phyloP scores from a whole-genome alignment of 2,113 vertebrate species.

The Scolopax mira region DNA sequence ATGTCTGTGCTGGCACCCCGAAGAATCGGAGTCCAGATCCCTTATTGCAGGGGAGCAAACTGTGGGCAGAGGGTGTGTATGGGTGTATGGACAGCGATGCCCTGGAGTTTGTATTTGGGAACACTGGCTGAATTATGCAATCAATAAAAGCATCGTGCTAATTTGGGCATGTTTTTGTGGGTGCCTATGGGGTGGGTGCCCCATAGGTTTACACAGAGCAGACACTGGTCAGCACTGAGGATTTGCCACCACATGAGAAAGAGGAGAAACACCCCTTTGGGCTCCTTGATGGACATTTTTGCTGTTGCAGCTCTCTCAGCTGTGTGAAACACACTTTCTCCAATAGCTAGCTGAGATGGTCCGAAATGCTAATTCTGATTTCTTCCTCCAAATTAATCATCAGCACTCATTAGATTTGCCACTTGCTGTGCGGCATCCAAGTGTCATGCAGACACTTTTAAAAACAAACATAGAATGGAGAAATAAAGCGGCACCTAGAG shows the following conservation, averaged over 20 bases:
- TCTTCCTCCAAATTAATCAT: conserved; percentile 29
- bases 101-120: background rate
- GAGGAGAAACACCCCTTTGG: background rate
- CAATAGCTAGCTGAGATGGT: background rate
- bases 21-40: background rate
- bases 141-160: background rate
- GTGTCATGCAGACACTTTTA: background rate
- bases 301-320: background rate
- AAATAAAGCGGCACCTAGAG: conserved; percentile 28
- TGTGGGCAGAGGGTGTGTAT: background rate
- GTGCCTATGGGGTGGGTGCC: too few species aligned
- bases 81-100: background rate
- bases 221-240: background rate
- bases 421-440: background rate
- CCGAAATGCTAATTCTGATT: conserved; percentile 42
- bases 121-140: background rate
- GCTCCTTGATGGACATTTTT: background rate
- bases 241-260: background rate
- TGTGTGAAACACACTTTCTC: background rate
- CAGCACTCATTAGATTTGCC: conserved; percentile 19
- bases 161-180: background rate
- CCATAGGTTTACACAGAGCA: background rate
- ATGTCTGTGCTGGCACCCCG: background rate
- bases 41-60: background rate
- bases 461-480: background rate